These are phyloP conservation scores for Suillia variegata DNA, from an alignment of 2,888 invertebrate genomes.

Conservation along the genomic window DNA sequence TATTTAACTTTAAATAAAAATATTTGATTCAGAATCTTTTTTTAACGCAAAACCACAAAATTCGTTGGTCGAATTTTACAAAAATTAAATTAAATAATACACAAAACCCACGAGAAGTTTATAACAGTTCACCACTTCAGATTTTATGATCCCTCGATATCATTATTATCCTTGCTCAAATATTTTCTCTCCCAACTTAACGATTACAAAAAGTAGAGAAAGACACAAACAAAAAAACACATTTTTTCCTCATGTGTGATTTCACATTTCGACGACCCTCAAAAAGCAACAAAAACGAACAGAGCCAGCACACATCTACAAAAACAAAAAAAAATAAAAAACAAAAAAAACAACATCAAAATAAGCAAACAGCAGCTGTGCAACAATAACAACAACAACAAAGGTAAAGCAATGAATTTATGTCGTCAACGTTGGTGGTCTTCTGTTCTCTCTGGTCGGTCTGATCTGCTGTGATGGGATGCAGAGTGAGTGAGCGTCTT, in stretches of 20 bases:
- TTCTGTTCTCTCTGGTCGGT: not conserved
- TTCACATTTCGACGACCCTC: not conserved
- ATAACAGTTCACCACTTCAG: not conserved
- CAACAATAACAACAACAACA: too few relatives aligned
- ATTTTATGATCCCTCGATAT: constrained; percentile 6
- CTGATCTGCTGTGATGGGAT: not conserved
- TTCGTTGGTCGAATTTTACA: too few relatives aligned
- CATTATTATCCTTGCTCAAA: not conserved
- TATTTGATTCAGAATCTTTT: too few relatives aligned
- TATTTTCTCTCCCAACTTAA: not conserved
- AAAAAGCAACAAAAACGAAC: not conserved
- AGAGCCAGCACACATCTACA: constrained; percentile 9
- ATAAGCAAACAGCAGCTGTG: constrained; percentile 13
- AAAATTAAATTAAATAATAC: too few relatives aligned
- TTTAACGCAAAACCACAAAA: not conserved
- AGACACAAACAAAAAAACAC: not conserved
- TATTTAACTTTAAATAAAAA: too few relatives aligned
- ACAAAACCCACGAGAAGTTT: not conserved
- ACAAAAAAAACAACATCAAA: not conserved
- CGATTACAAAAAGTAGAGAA: not conserved
- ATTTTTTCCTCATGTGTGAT: not conserved
- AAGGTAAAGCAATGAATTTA: not conserved
- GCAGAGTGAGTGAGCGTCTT: constrained; percentile 43
- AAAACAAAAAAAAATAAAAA: too few relatives aligned
- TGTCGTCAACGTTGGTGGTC: constrained; percentile 21